Evolutionary conservation across 2,797 vertebrate species (phyloP).

Genomic region (Melanotaenia maccullochi): DNA sequence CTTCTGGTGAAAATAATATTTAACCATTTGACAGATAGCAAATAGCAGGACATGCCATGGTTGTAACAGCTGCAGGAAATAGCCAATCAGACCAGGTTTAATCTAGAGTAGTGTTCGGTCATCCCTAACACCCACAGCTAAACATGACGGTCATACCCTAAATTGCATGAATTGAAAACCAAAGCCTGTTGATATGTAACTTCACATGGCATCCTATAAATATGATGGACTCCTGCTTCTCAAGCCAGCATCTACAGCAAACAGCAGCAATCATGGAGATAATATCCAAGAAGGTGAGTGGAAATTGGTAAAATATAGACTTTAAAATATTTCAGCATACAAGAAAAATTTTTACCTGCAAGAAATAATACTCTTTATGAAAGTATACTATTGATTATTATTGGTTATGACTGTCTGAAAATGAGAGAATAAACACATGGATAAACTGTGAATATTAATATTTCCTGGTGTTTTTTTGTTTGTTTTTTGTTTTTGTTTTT

Average conservation of each 20-base stretch:
- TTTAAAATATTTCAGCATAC: too few relatives aligned
- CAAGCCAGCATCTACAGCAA: conserved; percentile 15
- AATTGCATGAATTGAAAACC: conserved; percentile 55
- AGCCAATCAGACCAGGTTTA: conserved; percentile 37
- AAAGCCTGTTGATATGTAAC: conserved; percentile 57
- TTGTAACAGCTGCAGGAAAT: conserved; percentile 10
- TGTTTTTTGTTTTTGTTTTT: not conserved
- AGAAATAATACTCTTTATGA: too few relatives aligned
- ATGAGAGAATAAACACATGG: too few relatives aligned
- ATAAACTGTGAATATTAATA: too few relatives aligned
- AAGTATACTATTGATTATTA: too few relatives aligned
- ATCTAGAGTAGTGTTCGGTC: conserved; percentile 14
- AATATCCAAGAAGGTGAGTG: conserved; percentile 52
- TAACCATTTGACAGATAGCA: conserved; percentile 23
- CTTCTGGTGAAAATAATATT: conserved; percentile 22
- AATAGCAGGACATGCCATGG: not conserved
- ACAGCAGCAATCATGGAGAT: conserved; percentile 40
- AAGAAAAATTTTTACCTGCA: too few relatives aligned
- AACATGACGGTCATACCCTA: not conserved
- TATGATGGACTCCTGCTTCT: conserved; percentile 11
- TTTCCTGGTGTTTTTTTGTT: not conserved
- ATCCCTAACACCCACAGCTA: conserved; percentile 26
- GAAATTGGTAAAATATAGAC: not conserved
- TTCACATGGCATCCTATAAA: conserved; percentile 22
- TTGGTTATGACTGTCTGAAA: too few relatives aligned